Conservation (phyloP, 2,888 invertebrate species). For the Apamea sordens region DNA sequence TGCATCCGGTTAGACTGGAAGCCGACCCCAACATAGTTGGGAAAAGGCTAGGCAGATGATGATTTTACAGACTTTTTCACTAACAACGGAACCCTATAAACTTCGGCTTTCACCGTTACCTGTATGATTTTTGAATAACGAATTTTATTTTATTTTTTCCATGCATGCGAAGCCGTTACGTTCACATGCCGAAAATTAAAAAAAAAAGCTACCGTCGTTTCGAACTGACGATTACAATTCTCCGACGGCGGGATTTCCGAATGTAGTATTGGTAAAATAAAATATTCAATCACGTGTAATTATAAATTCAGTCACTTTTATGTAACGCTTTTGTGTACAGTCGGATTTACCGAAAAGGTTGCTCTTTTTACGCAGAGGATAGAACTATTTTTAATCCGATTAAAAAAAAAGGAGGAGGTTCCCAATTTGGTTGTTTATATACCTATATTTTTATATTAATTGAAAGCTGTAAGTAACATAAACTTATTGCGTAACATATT, state of each 20-base stretch:
- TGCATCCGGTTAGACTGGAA: neutral
- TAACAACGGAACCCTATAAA: neutral
- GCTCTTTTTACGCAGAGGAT: slow-evolving; percentile 3
- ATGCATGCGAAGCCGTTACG: neutral
- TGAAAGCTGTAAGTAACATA: no score
- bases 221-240: slow-evolving; percentile 11
- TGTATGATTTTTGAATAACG: neutral
- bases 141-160: neutral
- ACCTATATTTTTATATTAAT: no score
- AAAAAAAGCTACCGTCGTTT: neutral
- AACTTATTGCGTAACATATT: no score
- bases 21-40: neutral
- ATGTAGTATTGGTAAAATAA: slow-evolving; percentile 31
- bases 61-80: neutral
- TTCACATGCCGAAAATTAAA: slow-evolving; percentile 6
- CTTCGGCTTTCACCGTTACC: neutral
- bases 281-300: slow-evolving; percentile 43
- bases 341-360: slow-evolving; percentile 14
- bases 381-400: neutral
- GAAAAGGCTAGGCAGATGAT: neutral
- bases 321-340: neutral
- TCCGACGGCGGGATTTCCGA: slow-evolving; percentile 6
- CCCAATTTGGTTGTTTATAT: no score
- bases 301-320: slow-evolving; percentile 38
- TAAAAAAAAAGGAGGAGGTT: no score